Evolutionary conservation across 2,888 invertebrate genomes (phyloP), one percentile per base, ranked within the genome.

Genomic region (Isoperla grammatica): DNA sequence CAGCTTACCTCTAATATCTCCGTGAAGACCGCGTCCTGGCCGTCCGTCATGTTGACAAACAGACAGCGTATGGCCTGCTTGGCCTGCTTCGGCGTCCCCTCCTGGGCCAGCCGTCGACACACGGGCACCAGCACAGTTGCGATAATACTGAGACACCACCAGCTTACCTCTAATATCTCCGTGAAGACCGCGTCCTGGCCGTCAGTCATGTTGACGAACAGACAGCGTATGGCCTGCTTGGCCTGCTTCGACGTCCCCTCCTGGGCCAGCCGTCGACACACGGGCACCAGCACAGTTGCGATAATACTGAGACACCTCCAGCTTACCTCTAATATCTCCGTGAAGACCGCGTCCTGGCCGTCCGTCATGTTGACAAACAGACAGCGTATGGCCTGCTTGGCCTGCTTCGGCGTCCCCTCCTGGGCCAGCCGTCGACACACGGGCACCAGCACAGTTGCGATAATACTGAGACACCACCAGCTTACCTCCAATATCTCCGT

Each of bases 21-120:
- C 1, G 88, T 86, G 76, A 93, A 94, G 66, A 91, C 84, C 58
- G 83, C 81, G 67, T 87, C 88, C 70, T 85, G 85, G 69, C 85
- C 74, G 55, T 76, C 74, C 6, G 80, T 79, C 77, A 90, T 87
- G 74, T 94, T 93, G 49, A 90, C 87, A 73, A 83, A 90, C 57
- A 98, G 83, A 75, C 96, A 97, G 66, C 93, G 85, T 62, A 98
- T 88, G 2, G 97, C 95, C 70, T 96, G 95, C 76, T 98, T 98
- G 5, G 96, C 95, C 75, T 97, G 96, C 74, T 95, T 95, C 1
- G 93, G 88, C 2, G 92, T 90, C 9, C 97, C 97, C 45, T 85
- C 85, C 69, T 90, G 86, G 0, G 94, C 90, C 72, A 95, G 88
- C 56, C 87, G 88, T 71, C 91, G 90, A 74, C 96, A 91, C 54